Evolutionary conservation across 1,140 invertebrate species (phyloP).

Genomic region (Microplitis demolitor): DNA sequence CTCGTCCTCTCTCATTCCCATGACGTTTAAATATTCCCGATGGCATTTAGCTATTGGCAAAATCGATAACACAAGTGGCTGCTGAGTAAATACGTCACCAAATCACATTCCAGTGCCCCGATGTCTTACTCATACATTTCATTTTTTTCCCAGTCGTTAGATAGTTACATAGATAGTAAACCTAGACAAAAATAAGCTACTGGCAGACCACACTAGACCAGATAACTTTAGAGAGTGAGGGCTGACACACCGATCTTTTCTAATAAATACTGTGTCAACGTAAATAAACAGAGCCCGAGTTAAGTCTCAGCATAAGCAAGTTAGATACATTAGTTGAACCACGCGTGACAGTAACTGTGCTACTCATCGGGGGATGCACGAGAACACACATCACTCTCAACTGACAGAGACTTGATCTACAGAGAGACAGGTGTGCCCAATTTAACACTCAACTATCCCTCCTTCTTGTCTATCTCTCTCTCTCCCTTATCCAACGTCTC

Average conservation of each 20-base stretch:
- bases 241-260: constrained; percentile 59
- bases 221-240: constrained; percentile 32
- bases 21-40: background rate
- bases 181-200: constrained; percentile 24
- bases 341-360: constrained; percentile 6
- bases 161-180: no score
- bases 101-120: no score
- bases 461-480: constrained; percentile 19
- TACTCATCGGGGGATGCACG: constrained; percentile 12
- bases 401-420: constrained; percentile 59
- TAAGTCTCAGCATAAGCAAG: constrained; percentile 20
- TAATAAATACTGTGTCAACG: constrained; percentile 63
- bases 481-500: background rate
- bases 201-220: constrained; percentile 41
- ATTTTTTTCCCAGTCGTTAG: no score
- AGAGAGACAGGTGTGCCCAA: constrained; percentile 55
- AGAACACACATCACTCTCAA: constrained; percentile 40
- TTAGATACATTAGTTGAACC: background rate
- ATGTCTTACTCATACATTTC: no score
- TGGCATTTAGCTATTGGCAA: background rate
- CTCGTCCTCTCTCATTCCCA: background rate
- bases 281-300: constrained; percentile 54
- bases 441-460: constrained; percentile 26
- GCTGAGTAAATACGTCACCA: no score
- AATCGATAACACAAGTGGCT: background rate